phyloP scores from a whole-genome alignment of 2,888 invertebrate species.

The Tridacna gigas region DNA sequence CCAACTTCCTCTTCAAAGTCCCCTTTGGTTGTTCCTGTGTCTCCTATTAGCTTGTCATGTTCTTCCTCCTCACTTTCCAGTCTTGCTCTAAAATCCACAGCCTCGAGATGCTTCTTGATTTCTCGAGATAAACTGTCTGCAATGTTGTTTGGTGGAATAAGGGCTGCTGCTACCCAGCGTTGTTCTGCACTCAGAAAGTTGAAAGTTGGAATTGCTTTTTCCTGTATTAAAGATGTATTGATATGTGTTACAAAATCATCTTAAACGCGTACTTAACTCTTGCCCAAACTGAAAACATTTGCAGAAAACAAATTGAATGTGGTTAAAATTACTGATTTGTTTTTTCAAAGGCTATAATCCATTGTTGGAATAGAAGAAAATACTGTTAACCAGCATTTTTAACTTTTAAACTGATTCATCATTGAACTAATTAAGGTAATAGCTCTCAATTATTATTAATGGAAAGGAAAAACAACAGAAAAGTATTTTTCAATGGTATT shows the following conservation, averaged over 20 bases:
- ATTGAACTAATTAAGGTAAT: too few species aligned
- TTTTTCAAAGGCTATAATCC: too few species aligned
- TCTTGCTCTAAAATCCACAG: not conserved
- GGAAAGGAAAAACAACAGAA: too few species aligned
- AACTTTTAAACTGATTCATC: too few species aligned
- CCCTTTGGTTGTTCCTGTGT: too few species aligned
- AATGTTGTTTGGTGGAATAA: conserved; percentile 86
- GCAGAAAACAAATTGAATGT: not conserved
- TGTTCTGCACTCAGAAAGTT: conserved; percentile 96
- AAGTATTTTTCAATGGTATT: too few species aligned
- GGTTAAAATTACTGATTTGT: not conserved
- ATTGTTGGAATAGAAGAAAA: too few species aligned
- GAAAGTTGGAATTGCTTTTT: conserved; percentile 94
- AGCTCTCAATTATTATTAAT: too few species aligned
- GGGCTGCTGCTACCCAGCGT: conserved; percentile 88
- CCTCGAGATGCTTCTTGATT: not conserved
- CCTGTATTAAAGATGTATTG: conserved; percentile 81
- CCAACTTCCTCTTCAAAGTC: too few species aligned
- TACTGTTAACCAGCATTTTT: too few species aligned
- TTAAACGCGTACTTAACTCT: not conserved
- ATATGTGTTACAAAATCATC: not conserved
- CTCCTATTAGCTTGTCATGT: not conserved
- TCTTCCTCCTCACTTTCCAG: conserved; percentile 4
- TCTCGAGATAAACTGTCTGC: conserved; percentile 2
- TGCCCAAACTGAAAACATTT: not conserved